Base-by-base conservation (phyloP, 2,888 invertebrate genomes). In the Parnassius apollo region DNA sequence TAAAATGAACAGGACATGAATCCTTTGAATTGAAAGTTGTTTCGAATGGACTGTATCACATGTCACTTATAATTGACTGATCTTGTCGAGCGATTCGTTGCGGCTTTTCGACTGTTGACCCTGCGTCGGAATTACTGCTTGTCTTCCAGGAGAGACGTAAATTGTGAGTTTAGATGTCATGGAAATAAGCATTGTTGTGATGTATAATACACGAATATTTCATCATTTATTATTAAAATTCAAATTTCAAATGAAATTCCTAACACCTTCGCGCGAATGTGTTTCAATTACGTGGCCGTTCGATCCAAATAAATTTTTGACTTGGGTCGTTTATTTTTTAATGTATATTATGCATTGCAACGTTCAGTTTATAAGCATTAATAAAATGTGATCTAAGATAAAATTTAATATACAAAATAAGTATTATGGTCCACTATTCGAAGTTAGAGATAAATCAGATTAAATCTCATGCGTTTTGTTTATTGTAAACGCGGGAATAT, bases 31-130 rank as follows among this genome's bases (percentile, higher is more conserved):
- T 85, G 83, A 83, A 76, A 48, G 12, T 81, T 82, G 80, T 49
- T 42, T 13, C 10, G 84, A 81, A 82, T 83, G 84, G 84, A 82
- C 81, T 83, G 85, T 83, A 83, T 79, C 79, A 82, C 86, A 83
- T 87, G 91, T 92, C 91, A 90, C 83, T 88, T 91, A 90, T 92
- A 92, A 92, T 92, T 92, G 91, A 91, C 87, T 88, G 88, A 90
- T 88, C 90, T 90, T 90, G 91, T 91, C 88, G 87, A 83, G 78
- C 80, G 81, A 81, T 77, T 85, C 83, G 82, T 83, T 75, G 82
- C 72, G 72, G 75, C 83, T 88, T 89, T 86, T 88, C 83, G 80
- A 80, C 77, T 77, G 82, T 85, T 81, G 80, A 82, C 84, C 83
- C 84, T 82, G 76, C 81, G 78, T 78, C 80, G 78, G 80, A 88